Base-by-base conservation (phyloP, 2,797 vertebrate species). In the Cynodonichthys magdalenae region DNA sequence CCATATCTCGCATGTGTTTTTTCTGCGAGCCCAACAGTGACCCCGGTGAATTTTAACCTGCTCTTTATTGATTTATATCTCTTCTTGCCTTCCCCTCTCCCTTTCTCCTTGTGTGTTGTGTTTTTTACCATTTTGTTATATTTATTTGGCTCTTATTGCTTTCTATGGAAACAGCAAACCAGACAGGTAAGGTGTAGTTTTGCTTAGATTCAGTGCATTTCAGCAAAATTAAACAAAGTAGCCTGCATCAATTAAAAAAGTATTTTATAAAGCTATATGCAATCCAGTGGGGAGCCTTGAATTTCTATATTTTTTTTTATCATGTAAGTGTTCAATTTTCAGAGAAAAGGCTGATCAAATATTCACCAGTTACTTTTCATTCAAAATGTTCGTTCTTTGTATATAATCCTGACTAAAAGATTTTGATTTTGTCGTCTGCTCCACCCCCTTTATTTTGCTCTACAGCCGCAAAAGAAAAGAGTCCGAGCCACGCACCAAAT, bases 401-500 rank as follows among this genome's bases (percentile, higher is more conserved):
- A 36, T 53, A 15, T 28, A 65, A 15, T 4, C 28, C 51, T 60
- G 36, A 53, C 56, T 49, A 39, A 70, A 72, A 51, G 18, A 3
- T 63, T 57, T n/a, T 66, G 28, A 81, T 66, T 69, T 49, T 77
- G 52, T 80, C 69, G 57, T 81, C 63, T 63, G 28, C 55, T 49
- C 10, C 63, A 18, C 54, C 7, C 68, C 28, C 7, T 14, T 62
- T 73, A 62, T 76, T 20, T 71, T 53, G 4, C 63, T 71, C 41
- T 72, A 44, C 73, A 94, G 93, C 87, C 98, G 96, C 82, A 99
- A 99, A 92, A 89, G 97, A 74, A 99, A 99, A 81, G 96, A 98
- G 75, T 96, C 96, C 0, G 97, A 98, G 83, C 97, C 97, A 0
- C 93, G 97, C 49, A 96, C 96, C 4, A 99, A 99, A 75, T 99